These are phyloP conservation scores for Fabriciana adippe DNA, from an alignment of 2,888 invertebrate genomes.

Conservation along the genomic window DNA sequence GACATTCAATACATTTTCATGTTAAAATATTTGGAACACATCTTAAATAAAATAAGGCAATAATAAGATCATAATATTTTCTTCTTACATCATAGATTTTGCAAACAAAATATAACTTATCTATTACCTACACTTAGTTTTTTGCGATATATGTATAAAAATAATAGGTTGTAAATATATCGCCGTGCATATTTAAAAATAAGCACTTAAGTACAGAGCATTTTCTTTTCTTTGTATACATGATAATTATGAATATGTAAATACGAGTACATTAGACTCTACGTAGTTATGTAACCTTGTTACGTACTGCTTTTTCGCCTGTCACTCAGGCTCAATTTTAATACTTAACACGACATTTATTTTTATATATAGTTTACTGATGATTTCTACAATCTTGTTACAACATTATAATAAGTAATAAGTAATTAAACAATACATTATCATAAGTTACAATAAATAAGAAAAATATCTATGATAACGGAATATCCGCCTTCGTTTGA, in stretches of 20 bases:
- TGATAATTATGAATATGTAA: conserved; percentile 2
- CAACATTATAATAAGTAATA: too few relatives aligned
- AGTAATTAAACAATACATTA: too few relatives aligned
- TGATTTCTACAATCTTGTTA: too few relatives aligned
- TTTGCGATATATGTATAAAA: not conserved
- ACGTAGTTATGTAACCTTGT: conserved; percentile 24
- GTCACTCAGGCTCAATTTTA: conserved; percentile 12
- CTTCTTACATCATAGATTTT: not conserved
- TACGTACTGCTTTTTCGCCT: conserved; percentile 18
- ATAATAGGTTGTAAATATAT: not conserved
- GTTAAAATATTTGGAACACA: conserved; percentile 10
- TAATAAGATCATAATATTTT: not conserved
- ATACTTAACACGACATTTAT: not conserved
- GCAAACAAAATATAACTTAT: not conserved
- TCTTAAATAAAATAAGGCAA: not conserved
- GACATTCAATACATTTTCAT: conserved; percentile 29
- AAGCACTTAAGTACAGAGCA: not conserved
- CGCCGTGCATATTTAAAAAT: not conserved
- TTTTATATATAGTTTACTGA: conserved; percentile 1
- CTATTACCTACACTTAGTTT: not conserved
- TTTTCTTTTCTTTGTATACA: conserved; percentile 13
- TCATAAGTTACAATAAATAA: too few relatives aligned
- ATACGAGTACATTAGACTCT: not conserved
- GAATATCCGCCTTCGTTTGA: too few relatives aligned
- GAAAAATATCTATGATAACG: too few relatives aligned